These are phyloP conservation scores for Rafetus swinhoei DNA, from an alignment of 2,113 vertebrate genomes.

Conservation along the genomic window DNA sequence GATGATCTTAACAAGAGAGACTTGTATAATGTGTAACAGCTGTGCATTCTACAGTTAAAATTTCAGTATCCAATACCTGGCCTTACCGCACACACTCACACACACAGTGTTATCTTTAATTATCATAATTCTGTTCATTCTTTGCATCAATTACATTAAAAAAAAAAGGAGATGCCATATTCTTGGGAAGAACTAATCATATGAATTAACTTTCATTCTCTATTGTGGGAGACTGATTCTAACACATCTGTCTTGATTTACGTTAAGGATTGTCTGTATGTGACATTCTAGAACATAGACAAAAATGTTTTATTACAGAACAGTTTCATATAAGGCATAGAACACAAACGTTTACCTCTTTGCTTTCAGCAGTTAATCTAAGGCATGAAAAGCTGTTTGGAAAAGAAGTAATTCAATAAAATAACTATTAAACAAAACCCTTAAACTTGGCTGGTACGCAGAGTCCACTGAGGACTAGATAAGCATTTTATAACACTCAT, in stretches of 20 bases:
- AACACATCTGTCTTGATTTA: not conserved
- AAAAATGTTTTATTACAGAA: not conserved
- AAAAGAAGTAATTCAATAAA: not conserved
- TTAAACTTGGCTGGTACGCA: constrained; percentile 26
- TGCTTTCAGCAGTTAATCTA: not conserved
- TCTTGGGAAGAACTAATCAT: not conserved
- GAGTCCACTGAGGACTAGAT: constrained; percentile 27
- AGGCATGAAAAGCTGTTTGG: not conserved
- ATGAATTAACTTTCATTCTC: not conserved
- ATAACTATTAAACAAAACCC: not conserved
- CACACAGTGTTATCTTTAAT: not conserved
- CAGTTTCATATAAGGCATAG: not conserved
- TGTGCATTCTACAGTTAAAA: not conserved
- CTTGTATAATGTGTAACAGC: not conserved
- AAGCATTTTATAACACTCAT: constrained; percentile 57
- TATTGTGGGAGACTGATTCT: not conserved
- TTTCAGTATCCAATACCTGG: not conserved
- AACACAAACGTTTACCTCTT: not conserved
- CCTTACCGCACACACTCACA: not conserved
- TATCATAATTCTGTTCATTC: not conserved
- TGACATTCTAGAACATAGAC: not conserved
- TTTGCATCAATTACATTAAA: not conserved
- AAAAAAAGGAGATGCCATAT: not conserved
- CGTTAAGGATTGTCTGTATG: not conserved
- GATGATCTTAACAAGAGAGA: not conserved